Conservation (phyloP, 2,113 vertebrate genomes). For the Eublepharis macularius region DNA sequence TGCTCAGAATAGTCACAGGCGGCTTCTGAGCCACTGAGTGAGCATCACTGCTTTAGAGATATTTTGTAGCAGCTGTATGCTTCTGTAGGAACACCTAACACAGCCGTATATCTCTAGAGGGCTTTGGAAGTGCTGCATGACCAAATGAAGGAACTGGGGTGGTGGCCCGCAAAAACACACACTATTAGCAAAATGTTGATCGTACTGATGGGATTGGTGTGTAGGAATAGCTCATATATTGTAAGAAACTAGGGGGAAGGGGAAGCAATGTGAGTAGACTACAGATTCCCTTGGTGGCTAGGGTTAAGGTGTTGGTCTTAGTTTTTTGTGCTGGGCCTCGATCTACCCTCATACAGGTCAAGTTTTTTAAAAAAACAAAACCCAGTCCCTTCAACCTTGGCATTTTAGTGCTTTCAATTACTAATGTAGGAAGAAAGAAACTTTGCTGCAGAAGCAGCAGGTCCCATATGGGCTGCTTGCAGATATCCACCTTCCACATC, state of each 20-base stretch:
- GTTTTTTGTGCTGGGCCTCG: no score
- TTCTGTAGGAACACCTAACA: background rate
- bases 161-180: no score
- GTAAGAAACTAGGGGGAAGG: no score
- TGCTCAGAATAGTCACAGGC: no score
- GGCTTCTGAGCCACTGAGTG: no score
- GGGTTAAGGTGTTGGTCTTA: no score
- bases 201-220: no score
- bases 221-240: no score
- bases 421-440: background rate
- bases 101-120: background rate
- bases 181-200: no score
- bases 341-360: background rate
- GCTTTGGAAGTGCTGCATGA: background rate
- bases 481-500: background rate
- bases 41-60: no score
- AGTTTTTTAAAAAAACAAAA: background rate
- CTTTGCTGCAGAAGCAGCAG: background rate
- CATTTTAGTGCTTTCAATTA: background rate
- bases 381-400: background rate
- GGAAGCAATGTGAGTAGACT: no score
- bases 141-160: background rate
- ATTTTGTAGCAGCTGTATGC: background rate
- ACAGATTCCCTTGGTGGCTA: no score
- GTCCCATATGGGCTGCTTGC: fast-evolving